Conservation (phyloP, 64 coral and sea anemone genomes). For the Porites lutea region DNA sequence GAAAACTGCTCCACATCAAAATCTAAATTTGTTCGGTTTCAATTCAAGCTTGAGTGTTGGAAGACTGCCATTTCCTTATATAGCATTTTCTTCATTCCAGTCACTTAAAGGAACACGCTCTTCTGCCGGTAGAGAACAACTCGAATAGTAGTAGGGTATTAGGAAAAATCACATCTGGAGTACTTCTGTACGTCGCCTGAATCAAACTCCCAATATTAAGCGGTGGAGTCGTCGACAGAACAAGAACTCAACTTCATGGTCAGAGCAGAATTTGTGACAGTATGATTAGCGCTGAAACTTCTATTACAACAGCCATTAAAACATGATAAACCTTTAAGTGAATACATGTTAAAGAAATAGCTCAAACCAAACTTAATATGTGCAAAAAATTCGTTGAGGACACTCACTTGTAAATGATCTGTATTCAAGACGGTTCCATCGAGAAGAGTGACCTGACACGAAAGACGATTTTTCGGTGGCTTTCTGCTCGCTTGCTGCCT, state of each 20-base stretch:
- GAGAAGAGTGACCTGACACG: conserved; percentile 57
- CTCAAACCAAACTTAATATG: neutral
- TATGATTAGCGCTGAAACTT: neutral
- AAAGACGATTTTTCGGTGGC: conserved; percentile 52
- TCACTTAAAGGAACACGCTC: neutral
- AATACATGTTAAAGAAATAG: neutral
- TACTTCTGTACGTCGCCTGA: neutral
- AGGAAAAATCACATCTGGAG: neutral
- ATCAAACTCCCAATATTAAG: neutral
- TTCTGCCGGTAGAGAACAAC: neutral
- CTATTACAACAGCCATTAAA: neutral
- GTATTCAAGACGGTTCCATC: conserved; percentile 63
- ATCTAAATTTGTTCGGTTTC: neutral
- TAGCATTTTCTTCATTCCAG: neutral
- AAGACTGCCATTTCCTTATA: neutral
- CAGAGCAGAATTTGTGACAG: neutral
- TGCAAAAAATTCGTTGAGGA: neutral
- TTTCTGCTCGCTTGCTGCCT: conserved; percentile 47
- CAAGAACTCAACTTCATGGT: neutral
- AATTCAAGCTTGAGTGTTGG: neutral
- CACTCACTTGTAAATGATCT: conserved; percentile 59
- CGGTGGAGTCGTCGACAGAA: neutral
- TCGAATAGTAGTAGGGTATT: neutral
- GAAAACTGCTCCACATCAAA: neutral
- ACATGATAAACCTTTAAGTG: neutral